Evolutionary conservation across 2,888 invertebrate genomes (phyloP).

Genomic region (Coelinius sp.): DNA sequence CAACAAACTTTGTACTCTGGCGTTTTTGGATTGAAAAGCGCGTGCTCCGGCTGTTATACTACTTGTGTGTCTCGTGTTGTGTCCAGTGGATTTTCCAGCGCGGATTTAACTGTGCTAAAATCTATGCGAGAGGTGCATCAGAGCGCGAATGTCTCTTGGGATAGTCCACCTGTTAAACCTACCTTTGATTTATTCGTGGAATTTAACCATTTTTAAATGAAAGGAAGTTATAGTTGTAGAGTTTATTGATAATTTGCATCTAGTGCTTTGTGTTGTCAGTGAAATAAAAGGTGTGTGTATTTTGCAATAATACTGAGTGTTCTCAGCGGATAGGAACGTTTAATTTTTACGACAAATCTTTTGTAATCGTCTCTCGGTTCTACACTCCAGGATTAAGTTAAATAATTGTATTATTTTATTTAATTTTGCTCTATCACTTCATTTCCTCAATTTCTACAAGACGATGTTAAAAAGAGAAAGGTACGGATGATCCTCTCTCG

Average conservation of each 20-base stretch:
- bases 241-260: not conserved
- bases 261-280: conserved; percentile 14
- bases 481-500: conserved; percentile 23
- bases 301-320: conserved; percentile 9
- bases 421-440: not conserved
- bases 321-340: not conserved
- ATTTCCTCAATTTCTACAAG: not conserved
- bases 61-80: conserved; percentile 20
- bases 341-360: not conserved
- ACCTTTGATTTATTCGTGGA: conserved; percentile 2
- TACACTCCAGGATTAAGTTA: not conserved
- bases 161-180: conserved; percentile 49
- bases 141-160: conserved; percentile 39
- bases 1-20: conserved; percentile 5
- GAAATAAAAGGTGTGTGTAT: conserved; percentile 18
- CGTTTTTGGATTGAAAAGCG: conserved; percentile 28
- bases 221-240: not conserved
- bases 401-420: not conserved
- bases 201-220: not conserved
- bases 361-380: not conserved
- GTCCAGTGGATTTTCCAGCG: conserved; percentile 23
- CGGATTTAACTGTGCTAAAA: conserved; percentile 31
- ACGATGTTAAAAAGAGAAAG: conserved; percentile 20
- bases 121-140: conserved; percentile 28
- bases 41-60: conserved; percentile 32